A percentile compares a stretch with the other conserved stretches of the same genome.
Evolutionary conservation across 2,113 vertebrate genomes (phyloP).

Genomic region (Neoarius graeffei): DNA sequence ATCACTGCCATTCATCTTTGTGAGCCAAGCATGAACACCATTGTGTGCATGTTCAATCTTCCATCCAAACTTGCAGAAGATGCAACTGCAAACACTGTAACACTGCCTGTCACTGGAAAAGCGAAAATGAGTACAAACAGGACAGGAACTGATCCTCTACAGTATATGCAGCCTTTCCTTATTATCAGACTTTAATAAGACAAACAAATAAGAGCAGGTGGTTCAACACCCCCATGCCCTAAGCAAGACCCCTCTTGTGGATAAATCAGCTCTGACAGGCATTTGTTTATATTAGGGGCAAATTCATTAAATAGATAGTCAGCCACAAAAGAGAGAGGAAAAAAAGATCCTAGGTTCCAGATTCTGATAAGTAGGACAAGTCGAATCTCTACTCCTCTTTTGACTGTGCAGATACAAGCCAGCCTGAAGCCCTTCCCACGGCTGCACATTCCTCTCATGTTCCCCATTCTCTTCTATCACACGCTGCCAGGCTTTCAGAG

Average conservation of each 20-base stretch:
- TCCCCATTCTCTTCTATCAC: constrained; percentile 31
- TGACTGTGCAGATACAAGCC: constrained; percentile 21
- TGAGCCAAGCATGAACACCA: not conserved
- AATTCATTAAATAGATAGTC: not conserved
- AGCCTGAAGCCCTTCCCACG: constrained; percentile 32
- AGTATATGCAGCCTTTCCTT: not conserved
- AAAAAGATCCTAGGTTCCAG: not conserved
- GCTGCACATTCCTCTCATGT: constrained; percentile 41
- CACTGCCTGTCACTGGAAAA: not conserved
- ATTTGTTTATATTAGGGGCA: constrained; percentile 28
- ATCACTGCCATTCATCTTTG: constrained; percentile 32
- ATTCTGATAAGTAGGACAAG: constrained; percentile 30
- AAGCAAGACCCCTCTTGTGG: constrained; percentile 35
- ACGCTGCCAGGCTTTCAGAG: constrained; percentile 12
- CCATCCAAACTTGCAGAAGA: not conserved
- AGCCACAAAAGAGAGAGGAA: not conserved
- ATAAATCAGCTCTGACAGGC: constrained; percentile 47
- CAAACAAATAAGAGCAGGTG: constrained; percentile 62
- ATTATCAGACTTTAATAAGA: constrained; percentile 44
- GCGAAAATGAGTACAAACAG: not conserved
- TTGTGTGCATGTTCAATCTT: not conserved
- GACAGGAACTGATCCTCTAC: not conserved
- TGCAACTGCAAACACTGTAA: not conserved
- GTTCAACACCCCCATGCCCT: constrained; percentile 44
- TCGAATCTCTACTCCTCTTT: not conserved